Conservation (phyloP, 2,888 invertebrate species). For the Nemurella pictetii region DNA sequence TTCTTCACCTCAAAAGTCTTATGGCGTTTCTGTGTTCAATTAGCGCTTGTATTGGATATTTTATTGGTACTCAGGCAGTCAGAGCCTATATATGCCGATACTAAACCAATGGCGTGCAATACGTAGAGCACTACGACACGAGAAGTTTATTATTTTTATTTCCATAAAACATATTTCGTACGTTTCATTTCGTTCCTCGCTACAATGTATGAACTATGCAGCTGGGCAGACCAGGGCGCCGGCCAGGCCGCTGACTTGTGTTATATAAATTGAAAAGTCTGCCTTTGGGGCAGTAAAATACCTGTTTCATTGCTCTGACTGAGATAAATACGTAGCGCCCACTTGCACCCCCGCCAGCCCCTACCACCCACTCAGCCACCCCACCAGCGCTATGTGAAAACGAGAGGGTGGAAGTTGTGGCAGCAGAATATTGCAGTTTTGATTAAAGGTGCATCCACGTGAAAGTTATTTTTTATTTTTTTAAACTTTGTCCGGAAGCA, state of each 20-base stretch:
- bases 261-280: not conserved
- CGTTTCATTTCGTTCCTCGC: too few relatives aligned
- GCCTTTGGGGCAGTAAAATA: not conserved
- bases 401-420: too few relatives aligned
- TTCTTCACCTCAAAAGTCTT: too few relatives aligned
- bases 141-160: not conserved
- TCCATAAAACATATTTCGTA: not conserved
- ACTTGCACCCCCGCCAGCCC: too few relatives aligned
- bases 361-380: too few relatives aligned
- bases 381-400: too few relatives aligned
- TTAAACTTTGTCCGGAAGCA: not conserved
- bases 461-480: not conserved
- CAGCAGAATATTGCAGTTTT: not conserved
- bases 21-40: too few relatives aligned
- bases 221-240: not conserved
- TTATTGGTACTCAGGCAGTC: not conserved
- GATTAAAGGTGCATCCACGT: not conserved
- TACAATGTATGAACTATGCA: too few relatives aligned
- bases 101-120: not conserved
- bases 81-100: not conserved
- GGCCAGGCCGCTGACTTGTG: not conserved
- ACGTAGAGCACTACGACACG: not conserved
- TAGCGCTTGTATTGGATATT: not conserved
- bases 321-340: not conserved
- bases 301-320: not conserved